A percentile compares a stretch with the other conserved stretches of the same genome.
Evolutionary conservation across 1,140 invertebrate species (phyloP).

Genomic region (Heliconius nattereri): DNA sequence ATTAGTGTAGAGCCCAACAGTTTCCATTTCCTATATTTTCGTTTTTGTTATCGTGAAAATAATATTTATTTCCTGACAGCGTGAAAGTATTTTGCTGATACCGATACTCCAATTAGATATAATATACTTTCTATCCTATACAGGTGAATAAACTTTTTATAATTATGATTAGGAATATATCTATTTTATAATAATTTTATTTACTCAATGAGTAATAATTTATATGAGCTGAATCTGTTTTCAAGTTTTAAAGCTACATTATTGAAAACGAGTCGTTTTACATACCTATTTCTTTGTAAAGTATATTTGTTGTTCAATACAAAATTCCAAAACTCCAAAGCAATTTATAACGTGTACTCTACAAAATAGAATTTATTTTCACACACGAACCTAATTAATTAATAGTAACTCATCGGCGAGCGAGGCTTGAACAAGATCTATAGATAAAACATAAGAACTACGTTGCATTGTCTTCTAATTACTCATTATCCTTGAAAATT

Average conservation of each 20-base stretch:
- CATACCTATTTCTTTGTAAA: not conserved
- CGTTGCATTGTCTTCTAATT: conserved; percentile 57
- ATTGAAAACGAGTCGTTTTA: not conserved
- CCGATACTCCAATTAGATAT: not conserved
- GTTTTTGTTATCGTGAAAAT: not conserved
- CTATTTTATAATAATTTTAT: too few species aligned
- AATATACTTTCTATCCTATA: not conserved
- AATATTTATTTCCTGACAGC: conserved; percentile 8
- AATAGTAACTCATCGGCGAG: conserved; percentile 22
- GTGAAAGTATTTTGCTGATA: not conserved
- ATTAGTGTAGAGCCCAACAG: not conserved
- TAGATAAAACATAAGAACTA: conserved; percentile 49
- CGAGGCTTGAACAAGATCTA: conserved; percentile 38
- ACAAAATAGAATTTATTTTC: not conserved
- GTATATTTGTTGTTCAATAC: not conserved
- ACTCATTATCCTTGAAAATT: conserved; percentile 63
- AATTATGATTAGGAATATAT: not conserved
- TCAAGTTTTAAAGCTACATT: not conserved
- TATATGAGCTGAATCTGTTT: not conserved
- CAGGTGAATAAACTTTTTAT: not conserved
- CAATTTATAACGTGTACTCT: not conserved
- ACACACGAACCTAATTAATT: not conserved
- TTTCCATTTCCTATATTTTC: not conserved
- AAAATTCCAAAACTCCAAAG: not conserved
- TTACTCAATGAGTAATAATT: not conserved